Evolutionary conservation across 2,113 vertebrate genomes (phyloP).

Genomic region (Talpa occidentalis): DNA sequence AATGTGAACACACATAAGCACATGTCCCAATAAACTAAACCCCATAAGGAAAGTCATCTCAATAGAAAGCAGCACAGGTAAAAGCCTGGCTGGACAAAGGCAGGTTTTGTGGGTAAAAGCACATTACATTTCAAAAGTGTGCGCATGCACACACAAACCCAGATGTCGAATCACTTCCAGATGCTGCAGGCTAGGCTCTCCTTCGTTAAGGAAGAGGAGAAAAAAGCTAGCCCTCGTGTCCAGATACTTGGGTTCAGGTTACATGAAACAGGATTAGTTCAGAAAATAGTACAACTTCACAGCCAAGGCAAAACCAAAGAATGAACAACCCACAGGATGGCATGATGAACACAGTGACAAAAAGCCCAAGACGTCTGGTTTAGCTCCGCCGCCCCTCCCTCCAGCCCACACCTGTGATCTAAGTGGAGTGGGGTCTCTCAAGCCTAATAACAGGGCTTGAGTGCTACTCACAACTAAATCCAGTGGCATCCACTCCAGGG

Average conservation of each 20-base stretch:
- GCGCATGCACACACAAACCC: not conserved
- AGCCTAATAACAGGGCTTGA: not conserved
- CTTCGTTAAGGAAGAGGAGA: constrained; percentile 53
- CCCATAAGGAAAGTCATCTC: not conserved
- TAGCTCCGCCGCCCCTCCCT: not conserved
- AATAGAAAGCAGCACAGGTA: not conserved
- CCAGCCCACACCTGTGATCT: not conserved
- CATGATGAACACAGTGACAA: not conserved
- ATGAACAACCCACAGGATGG: not conserved
- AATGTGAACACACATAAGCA: not conserved
- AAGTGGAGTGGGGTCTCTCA: not conserved
- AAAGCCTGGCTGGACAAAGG: not conserved
- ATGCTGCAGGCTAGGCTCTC: constrained; percentile 23
- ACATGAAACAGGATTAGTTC: constrained; percentile 60
- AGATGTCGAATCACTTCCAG: constrained; percentile 70
- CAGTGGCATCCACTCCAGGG: not conserved
- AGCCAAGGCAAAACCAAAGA: constrained; percentile 66
- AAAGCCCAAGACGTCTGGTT: not conserved
- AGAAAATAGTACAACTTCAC: constrained; percentile 62
- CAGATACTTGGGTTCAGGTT: constrained; percentile 68
- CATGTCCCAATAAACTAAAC: not conserved
- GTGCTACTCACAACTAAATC: not conserved
- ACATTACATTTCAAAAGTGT: not conserved
- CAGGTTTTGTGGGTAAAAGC: not conserved
- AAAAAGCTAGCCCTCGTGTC: constrained; percentile 20